Conservation (phyloP, 2,888 invertebrate species). For the Pseudoips prasinana region DNA sequence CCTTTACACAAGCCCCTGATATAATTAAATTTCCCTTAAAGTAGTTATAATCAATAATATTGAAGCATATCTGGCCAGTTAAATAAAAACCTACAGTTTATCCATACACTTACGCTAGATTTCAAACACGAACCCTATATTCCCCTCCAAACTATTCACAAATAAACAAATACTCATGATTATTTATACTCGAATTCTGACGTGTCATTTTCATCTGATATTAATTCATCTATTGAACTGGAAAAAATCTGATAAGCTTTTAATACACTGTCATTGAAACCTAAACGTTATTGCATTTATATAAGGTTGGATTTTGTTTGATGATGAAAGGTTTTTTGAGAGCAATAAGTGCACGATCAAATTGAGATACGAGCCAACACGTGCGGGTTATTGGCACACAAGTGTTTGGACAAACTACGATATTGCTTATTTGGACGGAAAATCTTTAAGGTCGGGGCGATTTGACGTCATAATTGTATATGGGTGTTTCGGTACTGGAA, state of each 20-base stretch:
- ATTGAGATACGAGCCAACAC: conserved; percentile 76
- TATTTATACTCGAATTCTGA: conserved; percentile 40
- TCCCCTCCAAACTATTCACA: conserved; percentile 5
- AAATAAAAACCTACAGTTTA: too few species aligned
- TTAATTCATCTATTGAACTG: conserved; percentile 59
- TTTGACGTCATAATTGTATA: conserved; percentile 7
- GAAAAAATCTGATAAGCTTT: conserved; percentile 45
- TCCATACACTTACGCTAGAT: too few species aligned
- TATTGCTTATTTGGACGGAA: conserved; percentile 73
- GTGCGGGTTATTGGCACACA: conserved; percentile 75
- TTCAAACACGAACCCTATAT: too few species aligned
- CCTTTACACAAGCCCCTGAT: too few species aligned
- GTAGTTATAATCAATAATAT: too few species aligned
- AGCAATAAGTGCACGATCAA: conserved; percentile 62
- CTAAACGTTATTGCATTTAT: conserved; percentile 13
- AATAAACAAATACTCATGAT: conserved; percentile 40
- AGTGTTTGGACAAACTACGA: conserved; percentile 75
- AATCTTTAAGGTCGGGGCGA: conserved; percentile 46
- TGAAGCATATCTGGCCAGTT: too few species aligned
- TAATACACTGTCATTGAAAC: conserved; percentile 4
- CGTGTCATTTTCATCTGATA: conserved; percentile 60
- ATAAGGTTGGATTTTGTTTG: conserved; percentile 18
- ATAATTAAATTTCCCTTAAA: too few species aligned
- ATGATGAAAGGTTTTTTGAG: conserved; percentile 31
- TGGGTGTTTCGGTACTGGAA: neutral